Conservation (phyloP, 1,140 invertebrate species). For the Octopus sinensis region DNA sequence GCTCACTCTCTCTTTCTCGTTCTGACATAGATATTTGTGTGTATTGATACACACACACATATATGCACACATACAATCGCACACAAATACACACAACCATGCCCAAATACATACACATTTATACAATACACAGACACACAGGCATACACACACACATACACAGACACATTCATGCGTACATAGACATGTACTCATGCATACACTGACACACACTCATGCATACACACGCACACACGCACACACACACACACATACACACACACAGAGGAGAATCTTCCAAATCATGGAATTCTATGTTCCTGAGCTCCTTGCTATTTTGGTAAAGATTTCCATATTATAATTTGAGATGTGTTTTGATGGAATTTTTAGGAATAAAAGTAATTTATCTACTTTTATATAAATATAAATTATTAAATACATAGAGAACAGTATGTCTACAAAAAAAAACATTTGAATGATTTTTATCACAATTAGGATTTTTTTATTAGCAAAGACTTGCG, state of each 20-base stretch:
- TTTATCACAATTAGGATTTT: too few species aligned
- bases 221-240: background rate
- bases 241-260: background rate
- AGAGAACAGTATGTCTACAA: background rate
- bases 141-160: background rate
- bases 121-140: too few species aligned
- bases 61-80: too few species aligned
- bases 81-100: too few species aligned
- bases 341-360: background rate
- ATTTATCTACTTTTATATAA: background rate
- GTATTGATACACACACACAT: too few species aligned
- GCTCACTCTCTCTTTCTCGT: too few species aligned
- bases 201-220: background rate
- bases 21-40: too few species aligned
- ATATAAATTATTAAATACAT: background rate
- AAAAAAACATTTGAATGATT: background rate
- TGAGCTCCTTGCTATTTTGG: background rate
- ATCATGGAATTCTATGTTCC: background rate
- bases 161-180: background rate
- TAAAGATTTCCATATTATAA: background rate
- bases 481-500: too few species aligned
- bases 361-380: background rate
- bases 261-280: background rate
- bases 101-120: too few species aligned
- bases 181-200: background rate